These are phyloP conservation scores for Platygyra sinensis DNA, from an alignment of 64 coral and sea anemone species.

Conservation along the genomic window DNA sequence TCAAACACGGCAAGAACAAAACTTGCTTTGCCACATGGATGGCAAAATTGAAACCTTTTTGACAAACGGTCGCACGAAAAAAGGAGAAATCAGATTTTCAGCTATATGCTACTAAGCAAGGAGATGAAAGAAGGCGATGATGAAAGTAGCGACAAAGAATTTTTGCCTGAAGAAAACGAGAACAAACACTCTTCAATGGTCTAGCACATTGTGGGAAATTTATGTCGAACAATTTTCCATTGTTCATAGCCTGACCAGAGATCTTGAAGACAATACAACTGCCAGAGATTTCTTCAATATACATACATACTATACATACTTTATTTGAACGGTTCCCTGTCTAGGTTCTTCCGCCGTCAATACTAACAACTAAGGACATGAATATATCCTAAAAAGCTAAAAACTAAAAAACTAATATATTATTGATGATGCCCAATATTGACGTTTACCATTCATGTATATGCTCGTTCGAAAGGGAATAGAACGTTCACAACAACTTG, in stretches of 20 bases:
- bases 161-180: background rate
- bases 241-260: background rate
- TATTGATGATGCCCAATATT: conserved; percentile 17
- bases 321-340: no score
- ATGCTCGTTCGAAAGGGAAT: conserved; percentile 26
- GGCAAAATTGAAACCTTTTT: background rate
- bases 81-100: background rate
- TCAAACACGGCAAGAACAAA: background rate
- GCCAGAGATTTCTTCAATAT: conserved; percentile 42
- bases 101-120: background rate
- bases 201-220: background rate
- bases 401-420: no score
- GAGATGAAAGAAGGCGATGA: background rate
- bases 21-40: background rate
- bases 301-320: no score
- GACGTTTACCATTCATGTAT: conserved; percentile 29
- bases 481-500: conserved; percentile 17
- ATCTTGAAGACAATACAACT: background rate
- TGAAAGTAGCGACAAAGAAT: background rate
- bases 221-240: background rate
- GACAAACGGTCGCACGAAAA: background rate
- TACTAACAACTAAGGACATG: no score
- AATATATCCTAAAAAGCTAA: no score
- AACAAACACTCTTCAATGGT: background rate
- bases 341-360: no score